Conservation (phyloP, 2,888 invertebrate genomes). For the Pyrochroa serraticornis region DNA sequence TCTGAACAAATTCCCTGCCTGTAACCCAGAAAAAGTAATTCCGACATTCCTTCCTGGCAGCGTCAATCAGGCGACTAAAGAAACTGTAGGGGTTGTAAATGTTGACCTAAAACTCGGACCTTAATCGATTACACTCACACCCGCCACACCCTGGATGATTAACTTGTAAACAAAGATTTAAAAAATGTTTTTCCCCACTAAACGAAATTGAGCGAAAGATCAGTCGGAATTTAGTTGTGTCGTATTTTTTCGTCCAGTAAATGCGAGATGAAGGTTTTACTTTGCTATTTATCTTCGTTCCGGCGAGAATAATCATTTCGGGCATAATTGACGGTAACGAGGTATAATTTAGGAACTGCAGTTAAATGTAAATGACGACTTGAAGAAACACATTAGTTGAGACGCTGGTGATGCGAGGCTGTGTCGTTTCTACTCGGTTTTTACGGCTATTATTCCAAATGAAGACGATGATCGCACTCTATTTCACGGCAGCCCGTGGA, state of each 20-base stretch:
- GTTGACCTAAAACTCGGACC: constrained; percentile 20
- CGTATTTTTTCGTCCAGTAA: background rate
- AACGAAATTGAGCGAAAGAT: no score
- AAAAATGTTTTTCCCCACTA: no score
- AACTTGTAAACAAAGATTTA: constrained; percentile 21
- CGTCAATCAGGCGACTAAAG: constrained; percentile 27
- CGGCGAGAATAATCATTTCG: background rate
- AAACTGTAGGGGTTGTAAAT: constrained; percentile 20
- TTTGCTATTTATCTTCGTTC: no score
- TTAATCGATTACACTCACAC: constrained; percentile 24
- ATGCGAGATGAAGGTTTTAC: no score
- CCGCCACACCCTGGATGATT: constrained; percentile 16
- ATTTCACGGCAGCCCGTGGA: no score
- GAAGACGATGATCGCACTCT: no score
- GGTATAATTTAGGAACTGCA: constrained; percentile 9
- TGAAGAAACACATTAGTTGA: constrained; percentile 9
- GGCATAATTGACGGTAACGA: constrained; percentile 9
- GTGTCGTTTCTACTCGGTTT: no score
- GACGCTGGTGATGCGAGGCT: background rate
- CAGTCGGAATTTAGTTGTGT: constrained; percentile 3
- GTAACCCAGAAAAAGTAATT: constrained; percentile 25
- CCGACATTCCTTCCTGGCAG: constrained; percentile 23
- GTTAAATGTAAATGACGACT: constrained; percentile 2
- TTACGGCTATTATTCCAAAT: no score
- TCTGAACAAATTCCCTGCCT: constrained; percentile 23